Evolutionary conservation across 1,140 invertebrate genomes (phyloP), one percentile per base, ranked within the genome.

Genomic region (Drosophila repletoides): DNA sequence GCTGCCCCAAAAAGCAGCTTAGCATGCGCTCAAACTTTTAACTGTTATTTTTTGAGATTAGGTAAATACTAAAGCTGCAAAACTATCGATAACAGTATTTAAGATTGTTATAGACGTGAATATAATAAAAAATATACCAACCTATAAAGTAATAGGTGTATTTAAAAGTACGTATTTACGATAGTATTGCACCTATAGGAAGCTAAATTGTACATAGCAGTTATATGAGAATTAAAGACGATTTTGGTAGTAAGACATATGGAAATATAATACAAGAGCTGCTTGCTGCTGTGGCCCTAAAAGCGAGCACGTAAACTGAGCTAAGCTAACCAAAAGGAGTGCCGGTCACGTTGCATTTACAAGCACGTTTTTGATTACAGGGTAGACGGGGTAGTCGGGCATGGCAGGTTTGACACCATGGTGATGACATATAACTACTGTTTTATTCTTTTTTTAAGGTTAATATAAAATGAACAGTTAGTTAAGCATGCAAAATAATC

Each of bases 391-490:
- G 40, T 51, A 34, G 21, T 1, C 10, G 21, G 33, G 61, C 7
- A 48, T 14, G 55, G 12, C 29, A 34, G 28, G 38, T 46, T 48
- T 21, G 43, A 58, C 41, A 45, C 12, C 15, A 12, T 40, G 41
- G 22, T 58, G 79, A 83, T 83, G 74, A 84, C 77, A 77, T 83
- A 83, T 55, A 84, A 77, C 46, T 73, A 77, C 64, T 33, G 31
- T 68, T 59, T 77, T 24, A 2, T 22, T n/a, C 7, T 2, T 46
- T 22, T 10, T 9, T 14, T 64, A 22, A 33, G 67, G 58, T 72
- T 64, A 61, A 63, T 68, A 51, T 66, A 43, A 79, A 77, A 60
- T 51, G 64, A 56, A 52, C 28, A 24, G 49, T 79, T 73, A 79
- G 74, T 63, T 41, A 74, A 79, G 75, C 70, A 60, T 70, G 75